Percentiles rank a stretch among this genome's conserved stretches.
These are phyloP conservation scores for Colostygia pectinataria DNA, from an alignment of 2,888 invertebrate genomes.

Conservation along the genomic window DNA sequence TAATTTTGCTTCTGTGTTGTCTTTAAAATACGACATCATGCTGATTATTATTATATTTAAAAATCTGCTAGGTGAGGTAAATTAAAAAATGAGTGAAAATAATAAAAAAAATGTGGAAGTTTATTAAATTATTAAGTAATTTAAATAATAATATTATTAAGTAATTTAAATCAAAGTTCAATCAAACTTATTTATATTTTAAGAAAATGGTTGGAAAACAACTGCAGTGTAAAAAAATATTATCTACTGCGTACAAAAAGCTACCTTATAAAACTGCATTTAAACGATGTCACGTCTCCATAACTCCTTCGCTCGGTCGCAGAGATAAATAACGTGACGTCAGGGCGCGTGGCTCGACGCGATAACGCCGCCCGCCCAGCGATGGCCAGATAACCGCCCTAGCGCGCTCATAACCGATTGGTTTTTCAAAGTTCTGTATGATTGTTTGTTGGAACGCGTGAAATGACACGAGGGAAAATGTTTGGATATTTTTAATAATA, in stretches of 20 bases:
- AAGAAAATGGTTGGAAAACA: too few species aligned
- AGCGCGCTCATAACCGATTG: conserved; percentile 16
- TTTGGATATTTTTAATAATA: too few species aligned
- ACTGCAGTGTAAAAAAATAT: too few species aligned
- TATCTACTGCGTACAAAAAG: not conserved
- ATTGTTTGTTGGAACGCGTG: not conserved
- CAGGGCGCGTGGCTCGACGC: conserved; percentile 24
- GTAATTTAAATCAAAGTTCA: too few species aligned
- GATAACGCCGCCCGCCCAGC: conserved; percentile 25
- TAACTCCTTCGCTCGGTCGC: conserved; percentile 16
- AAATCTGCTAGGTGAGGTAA: too few species aligned
- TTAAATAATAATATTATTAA: too few species aligned
- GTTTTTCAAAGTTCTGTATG: conserved; percentile 11
- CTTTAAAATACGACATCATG: not conserved
- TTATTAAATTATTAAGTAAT: too few species aligned
- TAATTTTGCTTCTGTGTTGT: conserved; percentile 8
- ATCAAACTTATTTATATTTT: too few species aligned
- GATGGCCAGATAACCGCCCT: conserved; percentile 22
- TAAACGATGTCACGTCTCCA: not conserved
- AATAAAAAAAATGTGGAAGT: too few species aligned
- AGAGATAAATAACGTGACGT: conserved; percentile 27
- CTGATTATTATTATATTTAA: too few species aligned
- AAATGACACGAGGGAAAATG: too few species aligned
- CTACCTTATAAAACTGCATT: conserved; percentile 5
- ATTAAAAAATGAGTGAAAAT: too few species aligned